Percentiles rank a stretch among this genome's conserved stretches.
phyloP scores from a whole-genome alignment of 2,888 invertebrate genomes.

The Choristoneura rosaceana region DNA sequence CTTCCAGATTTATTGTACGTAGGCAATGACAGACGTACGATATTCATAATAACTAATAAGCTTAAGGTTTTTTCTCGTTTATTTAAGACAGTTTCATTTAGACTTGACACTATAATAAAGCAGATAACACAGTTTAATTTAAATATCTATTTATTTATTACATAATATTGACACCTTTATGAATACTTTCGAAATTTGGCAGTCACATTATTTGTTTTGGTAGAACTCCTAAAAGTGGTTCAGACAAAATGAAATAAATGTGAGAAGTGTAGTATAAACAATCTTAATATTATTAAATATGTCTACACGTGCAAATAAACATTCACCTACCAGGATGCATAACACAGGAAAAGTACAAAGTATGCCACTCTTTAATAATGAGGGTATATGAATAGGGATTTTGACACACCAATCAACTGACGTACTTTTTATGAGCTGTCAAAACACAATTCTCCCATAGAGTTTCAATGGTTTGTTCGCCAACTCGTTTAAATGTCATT shows the following conservation, averaged over 20 bases:
- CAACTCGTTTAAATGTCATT: too few relatives aligned
- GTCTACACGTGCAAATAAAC: too few relatives aligned
- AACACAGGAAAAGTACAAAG: too few relatives aligned
- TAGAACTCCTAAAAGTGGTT: neutral
- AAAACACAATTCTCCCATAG: too few relatives aligned
- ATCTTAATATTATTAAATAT: neutral
- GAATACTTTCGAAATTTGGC: slow-evolving; percentile 78
- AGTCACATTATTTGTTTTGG: slow-evolving; percentile 63
- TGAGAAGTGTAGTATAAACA: neutral
- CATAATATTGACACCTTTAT: slow-evolving; percentile 61
- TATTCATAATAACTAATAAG: neutral
- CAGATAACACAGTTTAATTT: slow-evolving; percentile 28
- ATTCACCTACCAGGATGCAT: too few relatives aligned
- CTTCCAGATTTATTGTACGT: slow-evolving; percentile 15
- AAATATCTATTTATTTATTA: slow-evolving; percentile 51
- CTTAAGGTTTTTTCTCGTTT: too few relatives aligned
- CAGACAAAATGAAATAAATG: neutral
- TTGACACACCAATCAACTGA: too few relatives aligned
- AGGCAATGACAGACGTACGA: slow-evolving; percentile 14
- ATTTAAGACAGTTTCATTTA: slow-evolving; percentile 4
- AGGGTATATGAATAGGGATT: too few relatives aligned
- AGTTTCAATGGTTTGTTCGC: too few relatives aligned
- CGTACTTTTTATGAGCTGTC: too few relatives aligned
- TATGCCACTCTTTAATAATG: too few relatives aligned
- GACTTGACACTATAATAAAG: slow-evolving; percentile 1